Evolutionary conservation across 2,797 vertebrate genomes (phyloP).

Genomic region (Eremophila alpestris): DNA sequence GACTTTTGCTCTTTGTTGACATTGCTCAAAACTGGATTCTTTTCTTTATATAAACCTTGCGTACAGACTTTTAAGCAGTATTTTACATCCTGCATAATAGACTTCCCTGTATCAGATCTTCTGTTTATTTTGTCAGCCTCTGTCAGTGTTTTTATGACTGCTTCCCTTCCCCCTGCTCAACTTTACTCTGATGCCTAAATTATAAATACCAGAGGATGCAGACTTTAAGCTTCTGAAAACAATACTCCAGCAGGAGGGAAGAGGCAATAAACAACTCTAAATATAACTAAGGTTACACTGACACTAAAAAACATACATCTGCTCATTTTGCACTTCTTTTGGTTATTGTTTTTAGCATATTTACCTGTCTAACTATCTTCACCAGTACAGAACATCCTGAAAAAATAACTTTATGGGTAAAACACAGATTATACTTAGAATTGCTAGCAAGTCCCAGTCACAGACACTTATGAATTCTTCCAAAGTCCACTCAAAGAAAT

Average conservation of each 20-base stretch:
- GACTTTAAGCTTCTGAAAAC: not conserved
- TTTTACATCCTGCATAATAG: not conserved
- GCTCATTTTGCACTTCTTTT: not conserved
- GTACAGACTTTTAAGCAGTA: not conserved
- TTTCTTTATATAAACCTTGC: not conserved
- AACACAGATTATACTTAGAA: not conserved
- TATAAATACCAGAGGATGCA: not conserved
- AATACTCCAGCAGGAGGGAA: not conserved
- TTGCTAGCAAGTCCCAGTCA: not conserved
- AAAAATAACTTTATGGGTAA: not conserved
- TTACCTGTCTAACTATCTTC: not conserved
- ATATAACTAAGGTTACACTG: not conserved
- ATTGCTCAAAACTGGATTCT: not conserved
- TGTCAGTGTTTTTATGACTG: not conserved
- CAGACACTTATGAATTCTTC: not conserved
- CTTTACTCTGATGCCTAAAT: not conserved
- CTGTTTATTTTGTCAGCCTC: conserved; percentile 2
- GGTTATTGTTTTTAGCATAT: not conserved
- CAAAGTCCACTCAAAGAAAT: not conserved
- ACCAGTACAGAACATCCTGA: not conserved
- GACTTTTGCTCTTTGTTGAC: conserved; percentile 17
- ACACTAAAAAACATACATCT: not conserved
- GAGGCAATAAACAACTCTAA: conserved; percentile 4
- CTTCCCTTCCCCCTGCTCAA: not conserved
- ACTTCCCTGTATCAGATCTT: not conserved